Percentiles rank a stretch among this genome's conserved stretches.
These are phyloP conservation scores for Mycetomoellerius zeteki DNA, from an alignment of 1,140 invertebrate genomes.

Conservation along the genomic window DNA sequence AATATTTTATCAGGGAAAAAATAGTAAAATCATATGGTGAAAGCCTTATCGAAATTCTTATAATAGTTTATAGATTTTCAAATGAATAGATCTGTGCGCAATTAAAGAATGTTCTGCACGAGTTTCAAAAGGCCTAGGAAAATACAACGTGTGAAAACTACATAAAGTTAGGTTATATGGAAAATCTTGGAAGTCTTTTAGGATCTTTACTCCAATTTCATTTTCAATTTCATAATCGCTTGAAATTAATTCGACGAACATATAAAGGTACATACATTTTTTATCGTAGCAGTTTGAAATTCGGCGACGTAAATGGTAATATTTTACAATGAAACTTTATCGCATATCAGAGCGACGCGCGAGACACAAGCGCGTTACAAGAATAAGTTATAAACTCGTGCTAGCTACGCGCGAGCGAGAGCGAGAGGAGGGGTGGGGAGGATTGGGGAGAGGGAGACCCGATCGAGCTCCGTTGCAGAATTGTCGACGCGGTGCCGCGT, in stretches of 20 bases:
- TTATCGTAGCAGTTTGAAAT: background rate
- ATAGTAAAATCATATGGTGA: background rate
- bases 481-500: background rate
- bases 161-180: background rate
- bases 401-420: background rate
- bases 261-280: background rate
- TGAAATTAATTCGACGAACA: background rate
- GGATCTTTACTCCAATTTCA: background rate
- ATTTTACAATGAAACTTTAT: constrained; percentile 11
- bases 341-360: no score
- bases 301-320: background rate
- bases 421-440: background rate
- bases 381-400: constrained; percentile 47
- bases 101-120: background rate
- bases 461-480: constrained; percentile 4
- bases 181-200: background rate
- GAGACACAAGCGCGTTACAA: constrained; percentile 22
- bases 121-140: background rate
- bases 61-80: background rate
- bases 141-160: background rate
- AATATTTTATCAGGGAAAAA: background rate
- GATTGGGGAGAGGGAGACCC: no score
- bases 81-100: background rate
- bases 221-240: background rate
- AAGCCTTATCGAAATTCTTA: background rate